These are phyloP conservation scores for Pseudomyrmex gracilis DNA, from an alignment of 1,140 invertebrate genomes.

Conservation along the genomic window DNA sequence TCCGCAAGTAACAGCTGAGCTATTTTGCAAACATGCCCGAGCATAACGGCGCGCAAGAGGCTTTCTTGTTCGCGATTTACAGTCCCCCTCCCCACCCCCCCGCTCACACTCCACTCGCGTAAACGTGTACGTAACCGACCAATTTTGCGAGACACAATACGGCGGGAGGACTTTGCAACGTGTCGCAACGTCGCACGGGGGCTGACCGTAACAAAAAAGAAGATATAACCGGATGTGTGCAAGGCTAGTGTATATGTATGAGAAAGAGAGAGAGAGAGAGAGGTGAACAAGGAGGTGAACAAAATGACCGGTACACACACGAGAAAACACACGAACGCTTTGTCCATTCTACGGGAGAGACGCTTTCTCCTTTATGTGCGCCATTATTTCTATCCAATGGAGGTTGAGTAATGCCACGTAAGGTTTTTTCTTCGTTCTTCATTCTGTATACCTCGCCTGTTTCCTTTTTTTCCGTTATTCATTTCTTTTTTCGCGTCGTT, in stretches of 20 bases:
- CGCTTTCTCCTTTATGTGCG: constrained; percentile 52
- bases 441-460: background rate
- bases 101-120: background rate
- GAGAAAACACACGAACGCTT: constrained; percentile 16
- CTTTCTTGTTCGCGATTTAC: constrained; percentile 56
- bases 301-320: constrained; percentile 13
- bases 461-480: too few relatives aligned
- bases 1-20: constrained; percentile 48
- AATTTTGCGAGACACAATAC: constrained; percentile 56
- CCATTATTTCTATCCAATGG: constrained; percentile 78
- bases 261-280: background rate
- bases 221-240: background rate
- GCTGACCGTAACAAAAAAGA: constrained; percentile 21
- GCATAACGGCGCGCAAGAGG: constrained; percentile 43
- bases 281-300: background rate
- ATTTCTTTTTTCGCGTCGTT: background rate
- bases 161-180: constrained; percentile 17
- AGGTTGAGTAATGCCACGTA: constrained; percentile 74
- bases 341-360: constrained; percentile 19
- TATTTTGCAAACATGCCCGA: constrained; percentile 52
- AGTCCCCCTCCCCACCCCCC: background rate
- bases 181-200: constrained; percentile 25
- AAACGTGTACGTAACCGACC: constrained; percentile 20
- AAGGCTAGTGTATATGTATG: background rate
- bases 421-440: constrained; percentile 35